A percentile compares a stretch with the other conserved stretches of the same genome.
Conservation (phyloP, 2,113 vertebrate genomes). For the Hippocampus barbouri region DNA sequence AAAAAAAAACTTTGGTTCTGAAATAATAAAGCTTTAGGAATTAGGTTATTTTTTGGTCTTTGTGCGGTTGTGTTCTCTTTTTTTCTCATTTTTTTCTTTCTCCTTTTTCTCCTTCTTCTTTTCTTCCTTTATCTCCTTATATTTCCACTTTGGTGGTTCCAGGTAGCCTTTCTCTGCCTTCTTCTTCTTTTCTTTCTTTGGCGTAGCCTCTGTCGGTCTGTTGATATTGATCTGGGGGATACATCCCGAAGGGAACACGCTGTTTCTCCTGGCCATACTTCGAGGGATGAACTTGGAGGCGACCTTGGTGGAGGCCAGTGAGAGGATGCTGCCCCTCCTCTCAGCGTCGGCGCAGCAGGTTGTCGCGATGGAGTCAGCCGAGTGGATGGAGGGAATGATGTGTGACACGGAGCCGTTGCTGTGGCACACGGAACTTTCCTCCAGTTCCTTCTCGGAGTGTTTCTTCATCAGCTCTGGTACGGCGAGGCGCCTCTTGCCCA, state of each 20-base stretch:
- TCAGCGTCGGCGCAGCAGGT: slow-evolving; percentile 42
- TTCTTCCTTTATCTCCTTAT: slow-evolving; percentile 76
- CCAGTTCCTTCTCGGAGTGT: slow-evolving; percentile 35
- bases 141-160: slow-evolving; percentile 77
- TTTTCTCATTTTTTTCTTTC: slow-evolving; percentile 36
- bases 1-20: not conserved
- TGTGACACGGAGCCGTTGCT: slow-evolving; percentile 44
- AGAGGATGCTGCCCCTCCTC: slow-evolving; percentile 56
- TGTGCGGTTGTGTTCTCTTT: slow-evolving; percentile 3
- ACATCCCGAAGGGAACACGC: slow-evolving; percentile 63
- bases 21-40: not conserved
- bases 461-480: slow-evolving; percentile 77
- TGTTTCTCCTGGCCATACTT: slow-evolving; percentile 60
- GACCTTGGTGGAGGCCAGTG: slow-evolving; percentile 34
- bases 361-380: slow-evolving; percentile 31
- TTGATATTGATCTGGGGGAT: slow-evolving; percentile 76
- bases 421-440: slow-evolving; percentile 18
- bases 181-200: slow-evolving; percentile 42
- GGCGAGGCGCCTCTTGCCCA: slow-evolving; percentile 74
- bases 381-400: slow-evolving; percentile 45
- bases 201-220: slow-evolving; percentile 35
- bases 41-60: slow-evolving; percentile 28
- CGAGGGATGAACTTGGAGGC: slow-evolving; percentile 57
- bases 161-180: slow-evolving; percentile 59
- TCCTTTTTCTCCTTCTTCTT: slow-evolving; percentile 64